Base-by-base conservation (phyloP, 2,797 vertebrate species). In the Crypturellus tataupa region DNA sequence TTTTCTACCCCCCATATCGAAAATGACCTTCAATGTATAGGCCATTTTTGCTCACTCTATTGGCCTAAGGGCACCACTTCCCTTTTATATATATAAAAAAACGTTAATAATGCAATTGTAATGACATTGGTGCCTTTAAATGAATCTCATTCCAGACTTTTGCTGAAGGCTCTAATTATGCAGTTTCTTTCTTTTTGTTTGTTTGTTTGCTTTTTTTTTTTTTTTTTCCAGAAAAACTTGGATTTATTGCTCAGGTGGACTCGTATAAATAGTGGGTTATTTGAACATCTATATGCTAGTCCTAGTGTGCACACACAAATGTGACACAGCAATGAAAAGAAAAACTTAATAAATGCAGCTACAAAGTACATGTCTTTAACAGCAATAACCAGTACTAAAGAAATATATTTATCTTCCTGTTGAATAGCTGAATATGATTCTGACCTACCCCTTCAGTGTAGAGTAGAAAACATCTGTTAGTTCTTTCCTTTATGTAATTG, bases 81-180 rank as follows among this genome's bases (percentile, higher is more conserved):
- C 25, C 15, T 95, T 85, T 67, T 53, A n/a, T 64, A 80, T 70
- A 15, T 59, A 67, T 59, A 9, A 37, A 80, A 77, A 89, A 79
- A 44, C 37, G 21, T 82, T 94, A 92, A 91, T 82, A 47, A 47
- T 94, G 51, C 44, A 87, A 33, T 94, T 80, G 47, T 79, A 84
- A 77, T 86, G 85, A 92, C 77, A 64, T 70, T 87, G 63, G 59
- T 91, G 64, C 64, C 59, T 86, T 85, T 77, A 56, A 96, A 94
- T 0, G 0, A 72, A 79, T 87, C 73, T 94, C 82, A 89, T 94
- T 92, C 77, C 60, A 91, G 82, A 56, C 24, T 68, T 84, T 76
- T 87, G 94, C 85, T 76, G 60, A 77, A 91, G 87, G 85, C 62
- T 60, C 87, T 94, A 84, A 93, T 96, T 93, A 96, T 84, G 62